Evolutionary conservation across 2,113 vertebrate genomes (phyloP), one percentile per base, ranked within the genome.

Genomic region (Irena cyanogastra): DNA sequence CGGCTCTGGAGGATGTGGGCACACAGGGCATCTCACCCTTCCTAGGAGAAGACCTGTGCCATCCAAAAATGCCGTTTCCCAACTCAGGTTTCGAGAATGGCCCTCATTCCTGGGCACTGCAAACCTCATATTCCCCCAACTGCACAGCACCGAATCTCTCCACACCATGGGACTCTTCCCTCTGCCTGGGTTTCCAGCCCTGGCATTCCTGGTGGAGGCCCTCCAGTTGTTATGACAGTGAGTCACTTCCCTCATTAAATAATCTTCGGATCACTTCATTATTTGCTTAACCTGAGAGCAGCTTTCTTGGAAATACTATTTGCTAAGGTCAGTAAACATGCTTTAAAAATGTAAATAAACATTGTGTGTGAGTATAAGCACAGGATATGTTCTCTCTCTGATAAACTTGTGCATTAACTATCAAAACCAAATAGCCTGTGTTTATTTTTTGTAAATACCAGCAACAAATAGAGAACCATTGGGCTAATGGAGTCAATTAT

Each of bases 341-440:
- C 61, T 83, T 93, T 87, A 35, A 75, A 88, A 94, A 31, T 70
- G 60, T 90, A 90, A 95, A 95, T 60, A 95, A 94, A 87, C 90
- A 87, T 24, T 78, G 20, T 33, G 35, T 66, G 37, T 39, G 21
- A 68, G 49, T 78, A 49, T 44, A 70, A 83, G 76, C 68, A 84
- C 49, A 92, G 83, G 80, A 90, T 50, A 33, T 78, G 39, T 68
- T 92, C 37, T 74, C 35, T 52, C 59, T 92, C 83, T 69, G 69
- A 92, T 82, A 96, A 86, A 78, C 39, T 68, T 81, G 31, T 1
- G 24, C 44, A 41, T 78, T 92, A 93, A 64, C 64, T 90, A 87
- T 86, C 44, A 86, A 90, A 91, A 28, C 11, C n/a, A 71, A 86
- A 90, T 50, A 83, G 47, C 28, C 37, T 28, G 16, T 66, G 72